phyloP scores from a whole-genome alignment of 2,113 vertebrate species.

The Alethe diademata region DNA sequence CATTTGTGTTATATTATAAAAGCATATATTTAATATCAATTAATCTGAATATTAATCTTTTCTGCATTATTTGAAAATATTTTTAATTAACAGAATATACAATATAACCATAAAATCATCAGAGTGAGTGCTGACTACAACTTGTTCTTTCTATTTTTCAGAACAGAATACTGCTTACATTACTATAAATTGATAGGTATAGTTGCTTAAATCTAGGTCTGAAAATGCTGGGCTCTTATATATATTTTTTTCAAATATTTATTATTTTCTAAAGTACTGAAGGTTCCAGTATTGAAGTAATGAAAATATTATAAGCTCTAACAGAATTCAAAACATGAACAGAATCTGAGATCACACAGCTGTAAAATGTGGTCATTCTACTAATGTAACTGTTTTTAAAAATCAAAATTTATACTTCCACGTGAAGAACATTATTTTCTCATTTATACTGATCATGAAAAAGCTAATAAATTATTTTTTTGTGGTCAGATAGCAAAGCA shows the following conservation, averaged over 20 bases:
- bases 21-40: background rate
- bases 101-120: background rate
- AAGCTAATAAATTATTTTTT: background rate
- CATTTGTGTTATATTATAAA: background rate
- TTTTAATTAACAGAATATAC: background rate
- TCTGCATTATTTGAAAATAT: background rate
- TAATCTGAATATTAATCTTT: background rate
- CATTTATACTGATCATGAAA: background rate
- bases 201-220: background rate
- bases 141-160: background rate
- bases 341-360: background rate
- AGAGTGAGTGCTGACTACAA: background rate
- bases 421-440: background rate
- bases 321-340: background rate
- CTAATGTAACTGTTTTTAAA: background rate
- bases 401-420: background rate
- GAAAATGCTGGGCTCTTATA: background rate
- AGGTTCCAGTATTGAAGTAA: background rate
- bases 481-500: background rate
- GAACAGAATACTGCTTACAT: background rate
- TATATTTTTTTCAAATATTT: background rate
- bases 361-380: background rate
- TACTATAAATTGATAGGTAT: background rate
- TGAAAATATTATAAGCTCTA: background rate
- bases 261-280: background rate